Evolutionary conservation across 2,888 invertebrate genomes (phyloP), one percentile per base, ranked within the genome.

Genomic region (Caenorhabditis doughertyi): DNA sequence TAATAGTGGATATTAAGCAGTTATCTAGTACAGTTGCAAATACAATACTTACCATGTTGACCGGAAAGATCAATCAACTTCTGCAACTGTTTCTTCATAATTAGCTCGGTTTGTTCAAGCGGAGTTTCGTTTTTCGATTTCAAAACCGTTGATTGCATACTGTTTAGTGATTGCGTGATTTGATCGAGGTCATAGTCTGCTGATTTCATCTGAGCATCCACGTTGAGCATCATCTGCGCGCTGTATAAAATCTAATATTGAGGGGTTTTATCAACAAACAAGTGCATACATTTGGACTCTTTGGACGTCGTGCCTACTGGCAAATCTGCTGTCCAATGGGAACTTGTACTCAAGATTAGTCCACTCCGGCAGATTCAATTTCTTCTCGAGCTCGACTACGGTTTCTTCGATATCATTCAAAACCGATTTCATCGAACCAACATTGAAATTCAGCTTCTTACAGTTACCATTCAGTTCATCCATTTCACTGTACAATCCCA

Each of bases 181-280:
- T 80, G 79, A 60, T 83, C 79, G 21, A 83, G 67, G 27, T 83
- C 83, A 21, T 71, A 80, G 49, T 83, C 83, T 5, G 83, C 83
- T 4, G 79, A 71, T 29, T 83, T 83, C 67, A 83, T 83, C 29
- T 83, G 83, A 11, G 79, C 42, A 47, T 83, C 83, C 0, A 83
- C 83, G 53, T 83, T 83, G 23, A 83, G 35, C 83, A 83, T 79
- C 83, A 83, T 79, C 55, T 83, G 83, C n/a, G 83, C 83, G 16
- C 83, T 83, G 62, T 53, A 35, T 7, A 4, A 79, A 79, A 27
- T 16, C 16, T 55, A 7, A 25, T 47, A 3, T 32, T 47, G 62
- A 13, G 11, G 42, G 2, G 9, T 39, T 44, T 4, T 35, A 29
- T 53, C 60, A 44, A 23, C 16, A 29, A 18, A 7, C 21, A 51